Percentiles rank a stretch among this genome's conserved stretches.
These are phyloP conservation scores for Adrianichthys oophorus DNA, from an alignment of 2,797 vertebrate species.

Conservation along the genomic window DNA sequence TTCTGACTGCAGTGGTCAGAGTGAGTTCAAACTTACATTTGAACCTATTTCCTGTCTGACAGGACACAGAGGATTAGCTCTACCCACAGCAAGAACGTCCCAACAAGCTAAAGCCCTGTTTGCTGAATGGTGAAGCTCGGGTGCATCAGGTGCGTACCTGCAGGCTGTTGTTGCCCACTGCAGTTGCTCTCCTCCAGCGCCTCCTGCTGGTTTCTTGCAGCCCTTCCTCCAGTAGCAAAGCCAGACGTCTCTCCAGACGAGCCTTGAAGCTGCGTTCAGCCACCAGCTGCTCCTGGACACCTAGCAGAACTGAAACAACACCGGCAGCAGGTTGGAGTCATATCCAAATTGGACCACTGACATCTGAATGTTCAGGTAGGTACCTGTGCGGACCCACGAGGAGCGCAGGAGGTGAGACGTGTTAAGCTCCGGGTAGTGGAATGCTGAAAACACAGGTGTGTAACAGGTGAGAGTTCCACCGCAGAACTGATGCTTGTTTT, in stretches of 20 bases:
- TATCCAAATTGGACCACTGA: neutral
- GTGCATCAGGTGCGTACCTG: conserved; percentile 76
- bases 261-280: conserved; percentile 88
- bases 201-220: conserved; percentile 72
- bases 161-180: conserved; percentile 85
- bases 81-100: too few relatives aligned
- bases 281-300: conserved; percentile 85
- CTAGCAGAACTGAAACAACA: conserved; percentile 84
- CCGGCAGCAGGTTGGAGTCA: neutral
- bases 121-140: too few relatives aligned
- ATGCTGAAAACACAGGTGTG: conserved; percentile 59
- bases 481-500: too few relatives aligned
- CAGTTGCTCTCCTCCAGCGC: conserved; percentile 88
- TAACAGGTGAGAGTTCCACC: neutral
- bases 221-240: conserved; percentile 89
- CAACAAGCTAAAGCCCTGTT: too few relatives aligned
- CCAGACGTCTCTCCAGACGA: conserved; percentile 90
- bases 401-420: conserved; percentile 87
- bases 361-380: neutral
- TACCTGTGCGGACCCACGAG: conserved; percentile 97
- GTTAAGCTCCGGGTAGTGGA: conserved; percentile 93
- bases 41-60: too few relatives aligned
- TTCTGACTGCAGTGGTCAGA: too few relatives aligned
- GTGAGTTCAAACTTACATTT: too few relatives aligned
- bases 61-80: too few relatives aligned